phyloP scores from a whole-genome alignment of 2,113 vertebrate species.

The Rhinoptilus africanus region DNA sequence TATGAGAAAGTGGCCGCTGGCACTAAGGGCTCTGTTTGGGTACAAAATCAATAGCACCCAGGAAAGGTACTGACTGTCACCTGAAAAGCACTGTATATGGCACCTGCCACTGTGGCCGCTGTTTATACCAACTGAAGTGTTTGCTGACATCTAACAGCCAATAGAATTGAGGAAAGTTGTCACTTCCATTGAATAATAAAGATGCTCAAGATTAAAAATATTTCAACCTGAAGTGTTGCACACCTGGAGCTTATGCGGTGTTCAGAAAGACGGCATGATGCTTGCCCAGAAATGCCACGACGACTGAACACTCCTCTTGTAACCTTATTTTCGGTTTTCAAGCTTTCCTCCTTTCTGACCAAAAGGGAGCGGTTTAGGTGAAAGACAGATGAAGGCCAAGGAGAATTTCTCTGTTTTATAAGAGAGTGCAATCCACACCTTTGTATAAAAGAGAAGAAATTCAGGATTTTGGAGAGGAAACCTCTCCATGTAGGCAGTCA shows the following conservation, averaged over 20 bases:
- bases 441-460: neutral
- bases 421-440: neutral
- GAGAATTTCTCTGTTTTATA: neutral
- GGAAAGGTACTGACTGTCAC: neutral
- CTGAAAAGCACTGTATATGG: neutral
- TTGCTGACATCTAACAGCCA: neutral
- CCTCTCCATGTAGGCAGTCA: neutral
- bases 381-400: neutral
- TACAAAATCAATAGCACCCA: neutral
- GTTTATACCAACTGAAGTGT: neutral
- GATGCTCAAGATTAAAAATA: neutral
- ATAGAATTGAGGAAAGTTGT: neutral
- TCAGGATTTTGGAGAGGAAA: neutral
- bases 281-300: neutral
- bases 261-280: neutral
- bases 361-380: neutral
- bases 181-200: neutral
- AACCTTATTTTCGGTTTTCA: neutral
- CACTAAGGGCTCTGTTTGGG: neutral
- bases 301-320: neutral
- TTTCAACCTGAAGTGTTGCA: neutral
- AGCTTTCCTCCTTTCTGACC: neutral
- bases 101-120: neutral
- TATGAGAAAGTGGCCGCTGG: neutral
- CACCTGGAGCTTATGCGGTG: neutral